phyloP scores from a whole-genome alignment of 1,140 invertebrate species.

The Lepidostoma basale region DNA sequence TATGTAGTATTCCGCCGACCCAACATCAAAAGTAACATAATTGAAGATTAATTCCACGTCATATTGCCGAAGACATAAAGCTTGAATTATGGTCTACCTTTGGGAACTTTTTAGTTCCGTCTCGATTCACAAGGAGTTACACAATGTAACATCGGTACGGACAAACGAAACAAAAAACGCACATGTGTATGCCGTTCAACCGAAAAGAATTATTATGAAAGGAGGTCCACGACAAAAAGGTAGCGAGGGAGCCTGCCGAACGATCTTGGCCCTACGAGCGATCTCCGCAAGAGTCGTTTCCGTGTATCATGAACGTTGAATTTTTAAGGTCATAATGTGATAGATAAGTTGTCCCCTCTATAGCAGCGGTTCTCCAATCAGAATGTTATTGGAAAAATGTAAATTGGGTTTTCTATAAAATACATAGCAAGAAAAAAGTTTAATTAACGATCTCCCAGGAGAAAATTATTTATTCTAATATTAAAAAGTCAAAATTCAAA shows the following conservation, averaged over 20 bases:
- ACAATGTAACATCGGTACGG: conserved; percentile 38
- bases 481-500: too few species aligned
- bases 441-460: too few species aligned
- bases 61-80: conserved; percentile 43
- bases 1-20: conserved; percentile 24
- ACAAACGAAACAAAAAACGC: conserved; percentile 38
- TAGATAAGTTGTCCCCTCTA: conserved; percentile 23
- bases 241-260: not conserved
- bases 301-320: not conserved
- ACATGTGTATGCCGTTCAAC: conserved; percentile 34
- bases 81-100: conserved; percentile 42
- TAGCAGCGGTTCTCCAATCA: conserved; percentile 23
- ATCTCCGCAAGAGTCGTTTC: not conserved
- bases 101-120: conserved; percentile 40
- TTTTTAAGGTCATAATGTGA: conserved; percentile 20
- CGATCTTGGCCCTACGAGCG: not conserved
- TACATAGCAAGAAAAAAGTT: not conserved
- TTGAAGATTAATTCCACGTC: conserved; percentile 46
- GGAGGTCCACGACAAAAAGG: conserved; percentile 38
- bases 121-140: conserved; percentile 41
- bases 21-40: conserved; percentile 39
- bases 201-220: conserved; percentile 44
- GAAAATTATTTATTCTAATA: too few species aligned
- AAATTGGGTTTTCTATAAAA: too few species aligned
- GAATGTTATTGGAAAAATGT: not conserved